Base-by-base conservation (phyloP, 2,797 vertebrate species). In the Tenualosa ilisha region DNA sequence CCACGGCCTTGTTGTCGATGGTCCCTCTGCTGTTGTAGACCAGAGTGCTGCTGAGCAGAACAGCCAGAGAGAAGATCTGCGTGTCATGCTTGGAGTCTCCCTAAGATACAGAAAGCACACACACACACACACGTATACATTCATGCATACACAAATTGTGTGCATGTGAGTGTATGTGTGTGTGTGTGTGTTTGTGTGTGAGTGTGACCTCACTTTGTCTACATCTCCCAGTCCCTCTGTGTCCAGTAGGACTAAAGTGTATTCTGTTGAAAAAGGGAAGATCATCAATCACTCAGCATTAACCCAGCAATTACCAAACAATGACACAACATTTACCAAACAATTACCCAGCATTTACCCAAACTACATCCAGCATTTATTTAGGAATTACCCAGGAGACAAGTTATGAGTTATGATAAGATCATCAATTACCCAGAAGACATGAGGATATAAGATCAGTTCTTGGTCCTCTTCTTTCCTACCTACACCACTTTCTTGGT, bases 21-120 rank as follows among this genome's bases (percentile, higher is more conserved):
- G 91, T 92, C 2, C 92, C 91, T 0, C 84, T 85, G 75, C 93
- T 93, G 86, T 93, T 93, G 86, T 93, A 93, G 12, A 93, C 91
- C 84, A 93, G 46, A 31, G 90, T 91, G 84, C 91, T 93, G 87
- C 93, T 93, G 6, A 93, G 86, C 46, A 93, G 89, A 49, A 92
- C 86, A 22, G 92, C 89, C 51, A 93, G 88, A 56, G 86, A 86
- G 81, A 93, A 93, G 59, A 93, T 91, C 93, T 90, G 90, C 82
- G 86, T 72, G 31, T 93, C 92, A 63, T 93, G 92, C 84, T 89
- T 87, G 54, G 88, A 88, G 79, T 94, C 92, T 24, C 92, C 92
- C 93, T 94, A 83, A 87, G 86, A 89, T 20, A 87, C 37, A 15
- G 17, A 75, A 40, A 1, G 31, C 24, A 51, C 31, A 22, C 50